Base-by-base conservation (phyloP, 1,140 invertebrate species). In the Dufourea novaeangliae region DNA sequence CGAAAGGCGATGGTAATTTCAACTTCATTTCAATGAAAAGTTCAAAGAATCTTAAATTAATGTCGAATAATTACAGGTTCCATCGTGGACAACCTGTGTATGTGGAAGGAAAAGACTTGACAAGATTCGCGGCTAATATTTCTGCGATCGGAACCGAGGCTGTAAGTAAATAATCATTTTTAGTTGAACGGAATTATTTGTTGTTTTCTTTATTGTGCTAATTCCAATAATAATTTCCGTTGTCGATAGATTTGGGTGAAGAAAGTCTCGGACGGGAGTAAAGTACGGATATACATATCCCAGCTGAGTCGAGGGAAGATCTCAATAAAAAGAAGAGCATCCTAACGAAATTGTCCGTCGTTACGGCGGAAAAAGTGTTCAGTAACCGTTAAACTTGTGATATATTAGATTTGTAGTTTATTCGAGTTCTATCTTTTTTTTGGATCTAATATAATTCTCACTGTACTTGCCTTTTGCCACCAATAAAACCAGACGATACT, bases 61-160 rank as follows among this genome's bases (percentile, higher is more conserved):
- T 44, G 44, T 39, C 32, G 0, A 14, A 11, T 10, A 74, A 54
- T 88, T 89, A 41, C 73, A 95, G 95, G 95, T 99, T 96, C 92
- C 97, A 98, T 90, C 94, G 98, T 75, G 98, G 98, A 3, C 97
- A 98, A 92, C 95, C 97, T 78, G 95, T 99, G 34, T 98, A 96
- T 92, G 96, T 98, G 8, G 98, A 98, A 92, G 97, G 97, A 37
- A 96, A 96, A 83, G 97, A 98, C 86, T 93, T 95, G 78, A 93
- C 95, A 0, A 95, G 96, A 86, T 97, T 97, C 88, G 95, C 96
- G 73, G 97, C 96, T 4, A 95, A 97, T 82, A 98, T 99, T 87
- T 96, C 96, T 50, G 96, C 96, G 32, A 97, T 99, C 84, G 96
- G 96, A 73, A 96, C 95, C 61, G 97, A 98, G 93, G 96, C 96